These are phyloP conservation scores for Neoseiulus cucumeris DNA, from an alignment of 1,140 invertebrate genomes.

Conservation along the genomic window DNA sequence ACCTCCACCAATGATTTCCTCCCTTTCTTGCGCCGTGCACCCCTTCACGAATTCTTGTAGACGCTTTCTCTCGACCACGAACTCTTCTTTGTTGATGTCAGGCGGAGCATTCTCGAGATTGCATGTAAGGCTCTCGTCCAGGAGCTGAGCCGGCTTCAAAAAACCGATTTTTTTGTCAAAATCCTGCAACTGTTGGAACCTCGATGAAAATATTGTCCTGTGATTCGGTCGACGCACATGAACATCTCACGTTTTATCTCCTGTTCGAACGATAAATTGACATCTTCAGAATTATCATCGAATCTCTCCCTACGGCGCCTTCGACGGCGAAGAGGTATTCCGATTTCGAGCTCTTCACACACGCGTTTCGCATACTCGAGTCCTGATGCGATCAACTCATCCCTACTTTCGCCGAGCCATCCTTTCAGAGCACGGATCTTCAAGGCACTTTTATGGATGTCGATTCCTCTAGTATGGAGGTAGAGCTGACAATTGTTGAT, in stretches of 20 bases:
- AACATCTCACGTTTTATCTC: constrained; percentile 5
- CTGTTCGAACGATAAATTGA: not conserved
- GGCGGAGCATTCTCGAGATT: no score
- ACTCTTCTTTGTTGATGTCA: not conserved
- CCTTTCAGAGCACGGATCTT: constrained; percentile 8
- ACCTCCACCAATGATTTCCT: not conserved
- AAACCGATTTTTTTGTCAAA: not conserved
- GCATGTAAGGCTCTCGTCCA: no score
- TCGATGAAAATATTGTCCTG: not conserved
- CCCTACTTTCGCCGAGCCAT: not conserved
- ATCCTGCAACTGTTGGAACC: not conserved
- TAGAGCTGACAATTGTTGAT: constrained; percentile 7
- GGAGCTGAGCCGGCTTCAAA: no score
- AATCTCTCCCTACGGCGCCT: not conserved
- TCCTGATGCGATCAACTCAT: not conserved
- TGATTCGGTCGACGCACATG: not conserved
- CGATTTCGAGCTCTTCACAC: constrained; percentile 10
- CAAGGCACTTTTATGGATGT: not conserved
- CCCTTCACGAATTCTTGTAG: not conserved
- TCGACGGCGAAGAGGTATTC: not conserved
- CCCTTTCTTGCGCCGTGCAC: not conserved
- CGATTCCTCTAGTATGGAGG: constrained; percentile 5
- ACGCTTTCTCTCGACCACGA: constrained; percentile 2
- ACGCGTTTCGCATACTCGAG: not conserved
- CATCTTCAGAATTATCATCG: constrained; percentile 1